Conservation (phyloP, 2,888 invertebrate genomes). For the Philereme transversata region DNA sequence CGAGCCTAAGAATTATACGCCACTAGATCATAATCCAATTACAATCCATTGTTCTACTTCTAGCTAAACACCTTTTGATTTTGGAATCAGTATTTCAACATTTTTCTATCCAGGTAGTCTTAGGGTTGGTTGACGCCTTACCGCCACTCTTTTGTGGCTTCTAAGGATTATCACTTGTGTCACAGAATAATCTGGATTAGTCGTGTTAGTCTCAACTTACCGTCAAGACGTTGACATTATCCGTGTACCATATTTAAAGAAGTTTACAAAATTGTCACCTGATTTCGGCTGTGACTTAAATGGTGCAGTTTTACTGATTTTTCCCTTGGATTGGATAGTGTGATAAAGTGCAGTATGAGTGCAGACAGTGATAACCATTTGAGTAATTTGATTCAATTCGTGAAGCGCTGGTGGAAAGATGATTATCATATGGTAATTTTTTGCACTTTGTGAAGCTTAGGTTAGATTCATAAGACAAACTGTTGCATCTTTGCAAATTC, state of each 20-base stretch:
- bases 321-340: background rate
- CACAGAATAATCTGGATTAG: conserved; percentile 57
- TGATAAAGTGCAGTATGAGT: conserved; percentile 44
- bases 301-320: too few species aligned
- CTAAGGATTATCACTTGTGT: conserved; percentile 52
- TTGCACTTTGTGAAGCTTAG: background rate
- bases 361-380: conserved; percentile 56
- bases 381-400: conserved; percentile 61
- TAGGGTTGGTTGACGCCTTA: conserved; percentile 37
- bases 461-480: background rate
- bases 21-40: conserved; percentile 13
- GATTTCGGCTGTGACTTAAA: too few species aligned
- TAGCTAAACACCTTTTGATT: conserved; percentile 2
- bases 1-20: conserved; percentile 4
- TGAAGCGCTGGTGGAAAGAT: conserved; percentile 74
- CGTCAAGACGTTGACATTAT: conserved; percentile 33
- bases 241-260: conserved; percentile 2
- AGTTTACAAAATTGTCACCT: too few species aligned
- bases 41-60: conserved; percentile 15
- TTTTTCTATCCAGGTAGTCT: conserved; percentile 50
- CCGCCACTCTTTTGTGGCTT: conserved; percentile 51
- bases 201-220: conserved; percentile 44
- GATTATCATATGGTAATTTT: conserved; percentile 60
- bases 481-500: background rate
- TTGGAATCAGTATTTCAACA: conserved; percentile 2